Evolutionary conservation across 2,888 invertebrate genomes (phyloP).

Genomic region (Melipona beecheii): DNA sequence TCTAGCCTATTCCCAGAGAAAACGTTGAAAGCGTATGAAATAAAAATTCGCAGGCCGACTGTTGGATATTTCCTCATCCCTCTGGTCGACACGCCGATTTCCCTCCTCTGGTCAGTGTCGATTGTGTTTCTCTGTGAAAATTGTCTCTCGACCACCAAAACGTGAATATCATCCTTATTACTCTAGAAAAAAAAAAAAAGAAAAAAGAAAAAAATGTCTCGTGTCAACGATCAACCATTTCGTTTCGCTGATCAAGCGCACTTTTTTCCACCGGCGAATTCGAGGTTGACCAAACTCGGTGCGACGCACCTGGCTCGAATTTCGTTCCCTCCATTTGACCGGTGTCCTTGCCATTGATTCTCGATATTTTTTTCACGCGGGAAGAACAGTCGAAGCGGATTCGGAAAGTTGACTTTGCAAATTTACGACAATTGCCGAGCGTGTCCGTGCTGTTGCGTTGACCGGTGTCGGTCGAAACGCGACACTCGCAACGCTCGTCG

Average conservation of each 20-base stretch:
- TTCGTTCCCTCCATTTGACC: background rate
- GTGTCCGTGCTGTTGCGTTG: constrained; percentile 3
- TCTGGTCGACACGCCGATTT: constrained; percentile 29
- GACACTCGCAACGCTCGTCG: background rate
- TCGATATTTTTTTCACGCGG: constrained; percentile 8
- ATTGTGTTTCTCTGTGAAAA: constrained; percentile 24
- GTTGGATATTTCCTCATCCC: constrained; percentile 25
- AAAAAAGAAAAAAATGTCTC: background rate
- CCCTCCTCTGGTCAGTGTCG: background rate
- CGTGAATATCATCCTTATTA: constrained; percentile 48
- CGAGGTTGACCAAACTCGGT: no score
- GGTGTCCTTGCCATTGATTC: constrained; percentile 7
- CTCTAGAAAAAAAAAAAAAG: constrained; percentile 25
- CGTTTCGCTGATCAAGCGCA: constrained; percentile 36
- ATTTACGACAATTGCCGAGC: constrained; percentile 34
- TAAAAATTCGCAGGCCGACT: constrained; percentile 57
- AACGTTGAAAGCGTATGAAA: constrained; percentile 50
- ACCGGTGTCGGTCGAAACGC: background rate
- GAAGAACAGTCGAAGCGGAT: background rate
- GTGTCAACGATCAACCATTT: background rate
- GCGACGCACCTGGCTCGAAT: background rate
- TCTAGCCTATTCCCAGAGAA: constrained; percentile 38
- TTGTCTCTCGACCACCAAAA: background rate
- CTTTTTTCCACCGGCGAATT: no score
- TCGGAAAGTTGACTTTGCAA: constrained; percentile 26